phyloP scores from a whole-genome alignment of 2,888 invertebrate species.

The Penaeus monodon region DNA sequence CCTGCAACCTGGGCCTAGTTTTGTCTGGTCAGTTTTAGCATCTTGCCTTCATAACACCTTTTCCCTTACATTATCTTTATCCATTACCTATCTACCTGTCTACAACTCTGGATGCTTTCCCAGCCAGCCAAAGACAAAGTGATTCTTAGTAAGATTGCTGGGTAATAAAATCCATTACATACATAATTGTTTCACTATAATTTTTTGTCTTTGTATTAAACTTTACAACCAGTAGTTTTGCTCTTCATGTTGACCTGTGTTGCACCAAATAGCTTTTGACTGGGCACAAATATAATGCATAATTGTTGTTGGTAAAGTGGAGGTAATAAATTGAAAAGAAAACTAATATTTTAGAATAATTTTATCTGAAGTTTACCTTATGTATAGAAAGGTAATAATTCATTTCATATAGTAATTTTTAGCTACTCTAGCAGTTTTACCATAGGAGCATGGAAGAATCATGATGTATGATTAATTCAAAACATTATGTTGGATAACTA shows the following conservation, averaged over 20 bases:
- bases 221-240: too few species aligned
- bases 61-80: neutral
- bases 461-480: conserved; percentile 13
- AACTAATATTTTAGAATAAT: conserved; percentile 24
- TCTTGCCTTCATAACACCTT: too few species aligned
- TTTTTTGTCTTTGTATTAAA: neutral
- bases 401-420: conserved; percentile 1
- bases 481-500: conserved; percentile 13
- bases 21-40: conserved; percentile 14
- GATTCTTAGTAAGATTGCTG: conserved; percentile 35
- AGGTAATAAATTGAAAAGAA: conserved; percentile 3
- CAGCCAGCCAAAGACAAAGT: conserved; percentile 44
- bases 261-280: conserved; percentile 34
- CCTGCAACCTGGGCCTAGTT: conserved; percentile 44
- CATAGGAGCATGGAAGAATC: conserved; percentile 26
- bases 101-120: conserved; percentile 26
- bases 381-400: conserved; percentile 4
- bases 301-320: conserved; percentile 26
- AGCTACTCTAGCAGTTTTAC: conserved; percentile 15
- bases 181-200: conserved; percentile 12
- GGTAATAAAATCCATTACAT: conserved; percentile 18
- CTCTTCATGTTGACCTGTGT: conserved; percentile 18
- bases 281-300: conserved; percentile 52
- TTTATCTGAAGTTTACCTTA: conserved; percentile 23
- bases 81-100: neutral